Percentiles rank a stretch among this genome's conserved stretches.
These are phyloP conservation scores for Craseonycteris thonglongyai DNA, from an alignment of 2,113 vertebrate species.

Conservation along the genomic window DNA sequence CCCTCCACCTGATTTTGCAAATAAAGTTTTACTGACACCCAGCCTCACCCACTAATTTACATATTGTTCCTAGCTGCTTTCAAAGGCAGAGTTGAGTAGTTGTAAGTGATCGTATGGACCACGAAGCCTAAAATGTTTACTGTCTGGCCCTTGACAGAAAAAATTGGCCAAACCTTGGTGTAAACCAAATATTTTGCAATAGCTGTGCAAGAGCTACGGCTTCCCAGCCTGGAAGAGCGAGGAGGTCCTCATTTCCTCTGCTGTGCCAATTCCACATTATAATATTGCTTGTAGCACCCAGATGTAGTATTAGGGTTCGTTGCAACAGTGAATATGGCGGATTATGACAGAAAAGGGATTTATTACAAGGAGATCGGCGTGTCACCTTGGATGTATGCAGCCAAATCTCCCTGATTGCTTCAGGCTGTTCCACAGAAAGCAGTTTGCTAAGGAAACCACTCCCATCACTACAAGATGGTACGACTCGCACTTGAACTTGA, in stretches of 20 bases:
- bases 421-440: not conserved
- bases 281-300: not conserved
- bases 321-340: not conserved
- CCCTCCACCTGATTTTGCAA: not conserved
- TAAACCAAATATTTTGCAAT: not conserved
- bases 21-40: not conserved
- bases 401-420: not conserved
- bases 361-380: no score
- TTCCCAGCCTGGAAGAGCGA: not conserved
- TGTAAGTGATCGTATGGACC: not conserved
- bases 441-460: not conserved
- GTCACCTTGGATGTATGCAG: not conserved
- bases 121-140: not conserved
- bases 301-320: not conserved
- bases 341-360: not conserved
- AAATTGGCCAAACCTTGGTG: not conserved
- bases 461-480: fast-evolving
- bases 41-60: not conserved
- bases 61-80: not conserved
- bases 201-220: not conserved
- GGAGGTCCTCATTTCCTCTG: not conserved
- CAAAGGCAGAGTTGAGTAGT: not conserved
- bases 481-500: not conserved
- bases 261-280: not conserved
- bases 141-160: not conserved